phyloP scores from a whole-genome alignment of 2,113 vertebrate genomes.

The Noctilio leporinus region DNA sequence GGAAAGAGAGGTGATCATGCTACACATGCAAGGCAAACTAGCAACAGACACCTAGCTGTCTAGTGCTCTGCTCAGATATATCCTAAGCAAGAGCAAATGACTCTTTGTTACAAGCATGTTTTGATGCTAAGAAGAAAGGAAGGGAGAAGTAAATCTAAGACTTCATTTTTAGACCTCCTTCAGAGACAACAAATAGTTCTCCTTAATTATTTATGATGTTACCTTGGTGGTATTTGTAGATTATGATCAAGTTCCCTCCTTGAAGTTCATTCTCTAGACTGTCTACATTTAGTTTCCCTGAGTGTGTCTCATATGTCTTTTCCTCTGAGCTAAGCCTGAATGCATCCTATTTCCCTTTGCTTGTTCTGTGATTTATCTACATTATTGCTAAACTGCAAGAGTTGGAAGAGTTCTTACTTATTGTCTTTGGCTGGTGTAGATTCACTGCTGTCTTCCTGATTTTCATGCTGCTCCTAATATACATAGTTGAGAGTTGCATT shows the following conservation, averaged over 20 bases:
- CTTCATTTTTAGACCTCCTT: conserved; percentile 42
- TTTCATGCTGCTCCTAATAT: conserved; percentile 14
- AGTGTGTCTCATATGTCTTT: conserved; percentile 59
- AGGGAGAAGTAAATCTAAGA: conserved; percentile 27
- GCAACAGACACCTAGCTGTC: not conserved
- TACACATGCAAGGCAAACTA: not conserved
- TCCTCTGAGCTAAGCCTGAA: conserved; percentile 36
- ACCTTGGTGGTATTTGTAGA: conserved; percentile 68
- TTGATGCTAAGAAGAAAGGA: conserved; percentile 47
- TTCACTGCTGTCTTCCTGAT: conserved; percentile 13
- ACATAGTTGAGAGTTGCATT: conserved; percentile 4
- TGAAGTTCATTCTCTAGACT: conserved; percentile 50
- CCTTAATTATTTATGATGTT: conserved; percentile 65
- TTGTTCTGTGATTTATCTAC: conserved; percentile 58
- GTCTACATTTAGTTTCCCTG: conserved; percentile 54
- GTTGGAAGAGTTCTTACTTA: conserved; percentile 12
- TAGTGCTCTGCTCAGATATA: not conserved
- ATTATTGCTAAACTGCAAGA: conserved; percentile 35
- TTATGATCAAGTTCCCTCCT: conserved; percentile 60
- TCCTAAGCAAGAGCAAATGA: not conserved
- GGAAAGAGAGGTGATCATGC: not conserved
- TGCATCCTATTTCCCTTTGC: conserved; percentile 44
- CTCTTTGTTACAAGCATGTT: not conserved
- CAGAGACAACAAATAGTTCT: conserved; percentile 18
- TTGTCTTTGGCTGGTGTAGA: conserved; percentile 36